A percentile compares a stretch with the other conserved stretches of the same genome.
Evolutionary conservation across 2,888 invertebrate species (phyloP).

Genomic region (Agelastica alni): DNA sequence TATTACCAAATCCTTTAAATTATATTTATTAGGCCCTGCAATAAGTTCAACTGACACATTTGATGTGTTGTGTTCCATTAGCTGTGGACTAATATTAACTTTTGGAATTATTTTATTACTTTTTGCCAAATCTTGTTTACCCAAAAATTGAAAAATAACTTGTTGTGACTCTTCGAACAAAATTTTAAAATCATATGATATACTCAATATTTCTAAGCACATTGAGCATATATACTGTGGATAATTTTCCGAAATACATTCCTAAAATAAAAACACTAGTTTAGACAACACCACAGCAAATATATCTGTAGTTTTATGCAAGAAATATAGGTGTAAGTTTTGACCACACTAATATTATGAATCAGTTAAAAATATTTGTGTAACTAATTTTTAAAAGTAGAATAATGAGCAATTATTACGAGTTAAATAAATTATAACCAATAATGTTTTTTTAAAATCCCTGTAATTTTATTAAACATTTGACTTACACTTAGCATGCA

Average conservation of each 20-base stretch:
- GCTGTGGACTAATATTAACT: too few species aligned
- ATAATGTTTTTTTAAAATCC: too few species aligned
- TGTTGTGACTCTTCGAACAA: slow-evolving; percentile 25
- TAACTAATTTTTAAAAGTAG: too few species aligned
- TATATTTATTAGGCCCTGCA: slow-evolving; percentile 36
- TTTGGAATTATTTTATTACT: background rate
- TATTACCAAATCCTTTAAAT: slow-evolving; percentile 39
- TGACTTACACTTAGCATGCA: too few species aligned
- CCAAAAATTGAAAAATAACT: slow-evolving; percentile 12
- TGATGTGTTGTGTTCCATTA: background rate
- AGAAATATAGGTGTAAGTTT: too few species aligned
- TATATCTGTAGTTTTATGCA: too few species aligned
- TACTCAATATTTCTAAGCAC: slow-evolving; percentile 26
- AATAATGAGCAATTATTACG: too few species aligned
- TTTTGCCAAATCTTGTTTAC: background rate
- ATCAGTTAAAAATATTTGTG: too few species aligned
- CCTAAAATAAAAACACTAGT: slow-evolving; percentile 14
- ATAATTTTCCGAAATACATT: slow-evolving; percentile 1
- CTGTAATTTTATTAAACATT: too few species aligned
- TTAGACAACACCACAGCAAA: too few species aligned
- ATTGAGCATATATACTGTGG: slow-evolving; percentile 29
- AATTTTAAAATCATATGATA: slow-evolving; percentile 25
- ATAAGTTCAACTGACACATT: slow-evolving; percentile 40
- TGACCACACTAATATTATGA: too few species aligned
- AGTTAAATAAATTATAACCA: too few species aligned